Base-by-base conservation (phyloP, 2,113 vertebrate genomes). In the Lepus americanus region DNA sequence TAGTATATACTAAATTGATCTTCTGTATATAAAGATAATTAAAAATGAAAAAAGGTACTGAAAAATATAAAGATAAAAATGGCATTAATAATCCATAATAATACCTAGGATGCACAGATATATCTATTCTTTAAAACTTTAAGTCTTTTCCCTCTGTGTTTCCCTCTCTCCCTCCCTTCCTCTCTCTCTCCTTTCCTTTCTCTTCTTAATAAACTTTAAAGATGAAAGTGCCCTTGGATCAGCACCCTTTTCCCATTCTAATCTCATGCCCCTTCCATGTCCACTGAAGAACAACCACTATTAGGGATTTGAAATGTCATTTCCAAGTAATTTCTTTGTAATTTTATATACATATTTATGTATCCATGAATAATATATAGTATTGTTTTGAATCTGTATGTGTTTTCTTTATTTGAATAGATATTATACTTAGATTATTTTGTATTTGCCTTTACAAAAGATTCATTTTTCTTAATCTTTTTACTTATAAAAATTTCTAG, bases 231-330 rank as follows among this genome's bases (percentile, higher is more conserved):
- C 3, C 11, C 66, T 84, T 83, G 39, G 66, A 59, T n/a, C 64
- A 59, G 55, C 70, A 36, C 25, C 25, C 13, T 23, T 66, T 67
- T 69, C 10, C 20, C 36, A 67, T 61, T 66, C n/a, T 2, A 61
- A 16, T 81, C 51, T 59, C 20, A 13, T 49, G 80, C 17, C 29
- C 25, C 8, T 3, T 69, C 23, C 25, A 31, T 11, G 13, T 25
- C 31, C 23, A 51, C 23, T 83, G 7, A 83, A 87, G 70, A 39
- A 64, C 6, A 66, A 81, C 16, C 44, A 83, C 73, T 44, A 69
- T 77, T 78, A 88, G 59, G 61, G 72, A 49, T 72, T 78, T 91
- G 72, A 90, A 55, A 87, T 87, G 27, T 66, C 69, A 77, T 77
- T 93, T 93, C 39, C 16, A 76, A 14, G 20, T 36, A 5, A 70